Base-by-base conservation (phyloP, 2,113 vertebrate genomes). In the Tyto alba region DNA sequence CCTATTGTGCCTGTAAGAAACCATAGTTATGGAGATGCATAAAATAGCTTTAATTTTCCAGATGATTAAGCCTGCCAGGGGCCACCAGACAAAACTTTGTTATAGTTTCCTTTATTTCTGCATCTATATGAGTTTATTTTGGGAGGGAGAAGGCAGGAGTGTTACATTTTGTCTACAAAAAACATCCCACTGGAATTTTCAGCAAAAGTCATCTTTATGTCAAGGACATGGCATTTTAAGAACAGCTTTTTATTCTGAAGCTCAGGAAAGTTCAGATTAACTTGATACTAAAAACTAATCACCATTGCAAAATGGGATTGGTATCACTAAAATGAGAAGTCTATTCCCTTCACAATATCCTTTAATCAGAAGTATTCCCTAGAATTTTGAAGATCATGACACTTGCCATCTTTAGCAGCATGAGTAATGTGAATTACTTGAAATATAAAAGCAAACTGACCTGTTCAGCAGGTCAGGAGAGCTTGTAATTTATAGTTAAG, bases 1-100 rank as follows among this genome's bases (percentile, higher is more conserved):
- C 36, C 18, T 91, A 29, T 87, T 96, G 45, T 81, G 52, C 62
- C 81, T 94, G 6, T 89, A 79, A 81, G 82, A 95, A 95, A 79
- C 30, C 52, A 71, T 7, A 96, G 73, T 78, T 88, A 64, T 55
- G 67, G 95, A 88, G n/a, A 47, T 73, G 34, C 34, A 60, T 88
- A 91, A 92, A 7, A 89, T 16, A 34, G 15, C 26, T 95, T 96
- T 97, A n/a, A 96, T 97, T 97, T 97, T 96, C 73, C 3, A 30
- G 56, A 74, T 93, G 20, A 95, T 87, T 90, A 76, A 47, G 40
- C 59, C 41, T 95, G 41, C 29, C 80, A 91, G 52, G 48, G 55
- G 41, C 19, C 62, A 90, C 16, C 32, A 93, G 30, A n/a, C 38
- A 94, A 94, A 93, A 48, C 2, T 55, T 75, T 89, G n/a, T 83